A percentile compares a stretch with the other conserved stretches of the same genome.
phyloP scores from a whole-genome alignment of 2,797 vertebrate genomes.

The Aphelocoma californica region DNA sequence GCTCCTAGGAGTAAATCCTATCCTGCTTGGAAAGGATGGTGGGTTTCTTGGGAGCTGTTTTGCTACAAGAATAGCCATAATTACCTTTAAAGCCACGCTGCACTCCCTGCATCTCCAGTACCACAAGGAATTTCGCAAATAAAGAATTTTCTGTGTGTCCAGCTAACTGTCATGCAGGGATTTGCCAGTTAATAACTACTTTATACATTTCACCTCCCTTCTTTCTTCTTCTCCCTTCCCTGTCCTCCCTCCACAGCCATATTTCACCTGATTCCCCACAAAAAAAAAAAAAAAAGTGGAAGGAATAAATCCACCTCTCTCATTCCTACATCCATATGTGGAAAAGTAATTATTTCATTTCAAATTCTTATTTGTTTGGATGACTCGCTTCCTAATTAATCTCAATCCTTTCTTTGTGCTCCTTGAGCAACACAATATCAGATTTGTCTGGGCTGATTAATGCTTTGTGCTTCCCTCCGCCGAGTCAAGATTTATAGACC shows the following conservation, averaged over 20 bases:
- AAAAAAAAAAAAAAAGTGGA: not conserved
- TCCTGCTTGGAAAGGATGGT: not conserved
- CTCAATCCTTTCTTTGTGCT: slow-evolving; percentile 41
- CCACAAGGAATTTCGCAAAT: not conserved
- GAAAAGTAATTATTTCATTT: slow-evolving; percentile 34
- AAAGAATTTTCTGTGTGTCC: not conserved
- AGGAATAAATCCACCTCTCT: slow-evolving; percentile 9
- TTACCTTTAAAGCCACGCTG: not conserved
- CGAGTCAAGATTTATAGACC: slow-evolving; percentile 42
- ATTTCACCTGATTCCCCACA: not conserved
- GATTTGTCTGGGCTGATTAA: slow-evolving; percentile 59
- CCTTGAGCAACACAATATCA: slow-evolving; percentile 41
- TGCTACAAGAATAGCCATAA: not conserved
- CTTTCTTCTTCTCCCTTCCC: not conserved
- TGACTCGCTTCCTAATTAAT: slow-evolving; percentile 26
- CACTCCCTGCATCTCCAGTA: not conserved
- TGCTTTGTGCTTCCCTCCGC: slow-evolving; percentile 13
- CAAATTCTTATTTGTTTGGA: slow-evolving; percentile 33
- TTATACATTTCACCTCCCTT: not conserved
- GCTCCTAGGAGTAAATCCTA: not conserved
- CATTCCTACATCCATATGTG: not conserved
- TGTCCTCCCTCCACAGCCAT: not conserved
- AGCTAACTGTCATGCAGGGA: not conserved
- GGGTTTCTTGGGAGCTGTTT: not conserved
- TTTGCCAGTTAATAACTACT: not conserved